These are phyloP conservation scores for Pantala flavescens DNA, from an alignment of 1,140 invertebrate genomes.

Conservation along the genomic window DNA sequence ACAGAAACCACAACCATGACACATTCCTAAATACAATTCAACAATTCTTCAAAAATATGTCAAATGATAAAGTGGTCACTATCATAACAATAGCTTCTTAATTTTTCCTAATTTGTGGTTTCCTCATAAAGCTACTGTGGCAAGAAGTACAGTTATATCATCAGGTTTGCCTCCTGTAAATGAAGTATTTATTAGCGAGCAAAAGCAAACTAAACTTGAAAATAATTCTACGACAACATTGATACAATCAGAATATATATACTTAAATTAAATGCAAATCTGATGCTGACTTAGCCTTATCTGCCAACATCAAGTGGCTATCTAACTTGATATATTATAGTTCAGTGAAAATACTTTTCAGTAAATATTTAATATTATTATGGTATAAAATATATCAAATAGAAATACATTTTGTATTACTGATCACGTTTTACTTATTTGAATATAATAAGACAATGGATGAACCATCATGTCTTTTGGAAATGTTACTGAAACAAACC, in stretches of 20 bases:
- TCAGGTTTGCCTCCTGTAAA: constrained; percentile 89
- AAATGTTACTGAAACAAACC: constrained; percentile 45
- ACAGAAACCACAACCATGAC: not conserved
- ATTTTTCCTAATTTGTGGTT: not conserved
- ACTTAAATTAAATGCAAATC: no score
- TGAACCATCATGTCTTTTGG: no score
- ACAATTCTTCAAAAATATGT: constrained; percentile 4
- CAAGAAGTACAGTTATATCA: constrained; percentile 92
- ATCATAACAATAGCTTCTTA: not conserved
- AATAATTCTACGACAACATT: no score
- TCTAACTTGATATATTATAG: no score
- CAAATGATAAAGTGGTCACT: not conserved
- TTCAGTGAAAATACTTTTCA: no score
- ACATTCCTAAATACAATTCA: constrained; percentile 1
- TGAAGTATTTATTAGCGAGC: constrained; percentile 25
- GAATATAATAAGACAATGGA: not conserved
- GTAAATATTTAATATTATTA: no score
- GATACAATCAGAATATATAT: no score
- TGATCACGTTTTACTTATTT: no score
- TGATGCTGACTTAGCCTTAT: no score
- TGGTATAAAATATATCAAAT: no score
- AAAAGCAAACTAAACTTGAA: not conserved
- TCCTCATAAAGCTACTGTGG: constrained; percentile 69
- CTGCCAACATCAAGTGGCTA: no score
- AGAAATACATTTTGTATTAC: no score